These are phyloP conservation scores for Mobula birostris DNA, from an alignment of 2,113 vertebrate genomes.

Conservation along the genomic window DNA sequence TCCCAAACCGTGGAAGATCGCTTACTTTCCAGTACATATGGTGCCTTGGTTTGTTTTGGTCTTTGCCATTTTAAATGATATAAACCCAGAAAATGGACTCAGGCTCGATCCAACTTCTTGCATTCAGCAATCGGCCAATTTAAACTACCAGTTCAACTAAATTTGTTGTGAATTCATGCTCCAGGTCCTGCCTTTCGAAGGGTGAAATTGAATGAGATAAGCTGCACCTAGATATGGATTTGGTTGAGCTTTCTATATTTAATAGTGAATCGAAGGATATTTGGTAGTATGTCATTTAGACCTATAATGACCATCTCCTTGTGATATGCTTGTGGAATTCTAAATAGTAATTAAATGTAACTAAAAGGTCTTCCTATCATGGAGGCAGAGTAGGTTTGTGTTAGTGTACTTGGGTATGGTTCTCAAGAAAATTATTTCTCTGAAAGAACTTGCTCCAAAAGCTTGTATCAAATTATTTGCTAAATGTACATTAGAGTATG, in stretches of 20 bases:
- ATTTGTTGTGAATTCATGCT: neutral
- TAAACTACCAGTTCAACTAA: neutral
- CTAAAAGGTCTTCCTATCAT: neutral
- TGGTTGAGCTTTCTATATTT: neutral
- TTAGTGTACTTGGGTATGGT: too few species aligned
- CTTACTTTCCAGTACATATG: neutral
- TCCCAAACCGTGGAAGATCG: neutral
- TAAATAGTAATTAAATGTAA: neutral
- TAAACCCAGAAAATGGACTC: neutral
- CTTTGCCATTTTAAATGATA: neutral
- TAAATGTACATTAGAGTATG: neutral
- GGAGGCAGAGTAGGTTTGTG: too few species aligned
- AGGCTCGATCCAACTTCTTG: neutral
- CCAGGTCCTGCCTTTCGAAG: constrained; percentile 1
- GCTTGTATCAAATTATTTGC: neutral
- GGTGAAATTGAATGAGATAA: constrained; percentile 7
- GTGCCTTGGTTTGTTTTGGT: neutral
- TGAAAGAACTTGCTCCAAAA: neutral
- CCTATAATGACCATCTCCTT: neutral
- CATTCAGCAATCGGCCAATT: neutral
- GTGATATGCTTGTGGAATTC: neutral
- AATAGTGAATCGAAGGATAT: neutral
- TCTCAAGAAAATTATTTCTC: neutral
- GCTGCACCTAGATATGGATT: neutral
- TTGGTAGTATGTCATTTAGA: neutral